Conservation (phyloP, 35 echinoderm and acorn worm species). For the Eucidaris tribuloides region DNA sequence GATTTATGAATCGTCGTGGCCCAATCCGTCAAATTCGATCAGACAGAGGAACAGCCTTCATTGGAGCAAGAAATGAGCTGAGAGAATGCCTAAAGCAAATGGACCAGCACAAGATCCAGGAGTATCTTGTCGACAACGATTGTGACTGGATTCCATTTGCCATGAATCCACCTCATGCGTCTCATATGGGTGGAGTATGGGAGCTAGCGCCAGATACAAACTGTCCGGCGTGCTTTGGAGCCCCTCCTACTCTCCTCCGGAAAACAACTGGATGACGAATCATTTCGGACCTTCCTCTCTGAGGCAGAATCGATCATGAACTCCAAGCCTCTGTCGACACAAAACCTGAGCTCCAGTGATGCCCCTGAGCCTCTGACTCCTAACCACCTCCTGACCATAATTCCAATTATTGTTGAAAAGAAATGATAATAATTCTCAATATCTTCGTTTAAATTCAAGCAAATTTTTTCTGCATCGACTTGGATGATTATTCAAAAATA, state of each 20-base stretch:
- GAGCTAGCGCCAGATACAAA: slow-evolving; percentile 38
- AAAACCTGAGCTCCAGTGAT: slow-evolving; percentile 11
- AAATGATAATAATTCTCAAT: too few relatives aligned
- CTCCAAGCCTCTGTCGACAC: slow-evolving; percentile 23
- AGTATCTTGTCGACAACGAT: slow-evolving; percentile 5
- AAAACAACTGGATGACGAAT: slow-evolving; percentile 59
- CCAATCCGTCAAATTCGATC: slow-evolving; percentile 48
- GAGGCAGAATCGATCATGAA: slow-evolving; percentile 37
- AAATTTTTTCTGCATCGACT: too few relatives aligned
- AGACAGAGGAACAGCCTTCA: slow-evolving; percentile 56
- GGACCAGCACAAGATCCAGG: slow-evolving; percentile 17
- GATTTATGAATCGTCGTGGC: slow-evolving; percentile 63
- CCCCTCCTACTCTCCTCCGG: neutral
- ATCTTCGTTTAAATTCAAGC: too few relatives aligned
- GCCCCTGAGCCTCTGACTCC: slow-evolving; percentile 40
- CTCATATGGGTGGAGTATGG: slow-evolving; percentile 64
- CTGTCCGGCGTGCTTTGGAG: slow-evolving; percentile 22
- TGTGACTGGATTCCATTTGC: slow-evolving; percentile 57
- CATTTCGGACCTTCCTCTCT: slow-evolving; percentile 10
- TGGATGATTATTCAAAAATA: too few relatives aligned
- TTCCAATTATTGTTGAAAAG: too few relatives aligned
- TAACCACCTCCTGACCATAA: slow-evolving; percentile 53
- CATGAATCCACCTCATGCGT: slow-evolving; percentile 39
- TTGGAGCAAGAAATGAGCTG: slow-evolving; percentile 59
- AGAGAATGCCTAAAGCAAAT: slow-evolving; percentile 49